Percentiles rank a stretch among this genome's conserved stretches.
These are phyloP conservation scores for Chromis chromis DNA, from an alignment of 2,797 vertebrate species.

Conservation along the genomic window DNA sequence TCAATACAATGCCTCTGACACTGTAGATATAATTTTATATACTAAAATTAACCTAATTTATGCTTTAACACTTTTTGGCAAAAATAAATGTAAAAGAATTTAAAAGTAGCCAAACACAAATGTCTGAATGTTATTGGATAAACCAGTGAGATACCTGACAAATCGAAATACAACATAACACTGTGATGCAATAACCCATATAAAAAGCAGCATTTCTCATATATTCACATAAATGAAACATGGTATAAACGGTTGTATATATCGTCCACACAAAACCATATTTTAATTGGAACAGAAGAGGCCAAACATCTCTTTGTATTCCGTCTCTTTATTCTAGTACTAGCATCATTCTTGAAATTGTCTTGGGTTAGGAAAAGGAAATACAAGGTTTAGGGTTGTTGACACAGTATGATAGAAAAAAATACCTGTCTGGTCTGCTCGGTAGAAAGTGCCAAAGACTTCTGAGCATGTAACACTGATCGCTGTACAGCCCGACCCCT, in stretches of 20 bases:
- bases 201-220: neutral
- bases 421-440: conserved; percentile 56
- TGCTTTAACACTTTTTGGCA: too few species aligned
- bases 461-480: conserved; percentile 59
- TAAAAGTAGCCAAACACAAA: too few species aligned
- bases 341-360: conserved; percentile 71
- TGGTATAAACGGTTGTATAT: neutral
- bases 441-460: conserved; percentile 68
- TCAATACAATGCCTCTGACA: too few species aligned
- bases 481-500: conserved; percentile 50
- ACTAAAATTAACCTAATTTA: too few species aligned
- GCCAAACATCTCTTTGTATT: conserved; percentile 39
- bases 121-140: too few species aligned
- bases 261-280: accelerated
- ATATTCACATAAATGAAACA: too few species aligned
- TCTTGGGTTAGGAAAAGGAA: conserved; percentile 74
- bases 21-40: too few species aligned
- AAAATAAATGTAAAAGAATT: too few species aligned
- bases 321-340: conserved; percentile 76
- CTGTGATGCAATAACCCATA: neutral
- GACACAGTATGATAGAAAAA: conserved; percentile 73
- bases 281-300: conserved; percentile 33
- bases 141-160: too few species aligned
- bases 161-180: too few species aligned
- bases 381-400: conserved; percentile 70